These are phyloP conservation scores for Drosophila yakuba DNA, from an alignment of 1,140 invertebrate genomes.

Conservation along the genomic window DNA sequence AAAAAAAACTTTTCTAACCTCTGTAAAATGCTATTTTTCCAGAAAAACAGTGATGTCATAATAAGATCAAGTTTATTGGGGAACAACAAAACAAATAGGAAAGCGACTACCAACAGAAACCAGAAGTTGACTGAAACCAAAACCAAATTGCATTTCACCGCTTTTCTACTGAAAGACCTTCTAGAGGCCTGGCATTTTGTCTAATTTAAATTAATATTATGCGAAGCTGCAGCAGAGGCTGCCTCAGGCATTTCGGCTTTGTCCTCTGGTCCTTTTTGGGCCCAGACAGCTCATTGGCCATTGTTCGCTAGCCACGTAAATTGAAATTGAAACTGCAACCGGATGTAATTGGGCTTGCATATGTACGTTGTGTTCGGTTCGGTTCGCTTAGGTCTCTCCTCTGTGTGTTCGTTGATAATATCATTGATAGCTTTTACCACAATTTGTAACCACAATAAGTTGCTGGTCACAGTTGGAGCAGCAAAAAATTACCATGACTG, in stretches of 20 bases:
- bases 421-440: constrained; percentile 80
- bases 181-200: constrained; percentile 39
- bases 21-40: no score
- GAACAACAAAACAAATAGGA: background rate
- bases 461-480: constrained; percentile 46
- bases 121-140: constrained; percentile 4
- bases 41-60: background rate
- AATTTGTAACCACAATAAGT: constrained; percentile 81
- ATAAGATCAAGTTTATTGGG: constrained; percentile 13
- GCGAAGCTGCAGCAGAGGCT: constrained; percentile 52
- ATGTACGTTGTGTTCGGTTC: constrained; percentile 45
- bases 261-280: constrained; percentile 37
- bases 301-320: constrained; percentile 60
- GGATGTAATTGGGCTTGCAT: constrained; percentile 81
- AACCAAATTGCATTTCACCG: constrained; percentile 38
- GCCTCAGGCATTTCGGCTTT: constrained; percentile 48
- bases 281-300: constrained; percentile 20
- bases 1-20: no score
- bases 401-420: constrained; percentile 60
- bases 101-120: constrained; percentile 18
- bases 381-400: constrained; percentile 10
- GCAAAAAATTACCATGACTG: constrained; percentile 28
- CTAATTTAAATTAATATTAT: constrained; percentile 84
- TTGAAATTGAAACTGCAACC: constrained; percentile 83
- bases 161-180: background rate